phyloP scores from a whole-genome alignment of 2,888 invertebrate species.

The Spisula subtruncata region DNA sequence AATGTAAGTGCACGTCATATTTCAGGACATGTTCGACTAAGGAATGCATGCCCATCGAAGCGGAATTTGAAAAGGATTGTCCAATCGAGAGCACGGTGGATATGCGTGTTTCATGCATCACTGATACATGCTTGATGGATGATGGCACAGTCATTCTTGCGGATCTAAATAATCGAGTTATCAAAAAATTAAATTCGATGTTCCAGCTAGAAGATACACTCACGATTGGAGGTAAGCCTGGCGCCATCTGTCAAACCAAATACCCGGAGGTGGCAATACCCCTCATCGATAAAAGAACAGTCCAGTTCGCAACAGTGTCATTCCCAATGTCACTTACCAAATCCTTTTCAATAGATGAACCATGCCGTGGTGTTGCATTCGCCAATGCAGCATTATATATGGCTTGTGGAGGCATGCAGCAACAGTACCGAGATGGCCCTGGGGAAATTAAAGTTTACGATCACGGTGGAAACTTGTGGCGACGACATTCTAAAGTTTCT shows the following conservation, averaged over 20 bases:
- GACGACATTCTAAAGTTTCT: not conserved
- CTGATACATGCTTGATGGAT: slow-evolving; percentile 30
- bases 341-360: slow-evolving; percentile 28
- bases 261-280: slow-evolving; percentile 28
- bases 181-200: slow-evolving; percentile 2
- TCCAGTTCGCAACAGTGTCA: not conserved
- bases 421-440: slow-evolving; percentile 22
- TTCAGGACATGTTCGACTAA: slow-evolving; percentile 17
- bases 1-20: not conserved
- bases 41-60: not conserved
- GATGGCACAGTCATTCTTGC: slow-evolving; percentile 29
- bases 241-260: slow-evolving; percentile 26
- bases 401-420: slow-evolving; percentile 22
- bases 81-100: not conserved
- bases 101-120: slow-evolving; percentile 3
- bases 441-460: slow-evolving; percentile 39
- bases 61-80: not conserved
- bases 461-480: not conserved
- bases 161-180: slow-evolving; percentile 18
- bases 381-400: slow-evolving; percentile 4
- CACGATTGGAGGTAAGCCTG: not conserved
- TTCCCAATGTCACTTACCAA: not conserved
- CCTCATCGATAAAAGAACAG: not conserved
- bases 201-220: slow-evolving; percentile 23
- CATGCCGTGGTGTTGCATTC: slow-evolving; percentile 31